Conservation (phyloP, 2,113 vertebrate genomes). For the Bufo bufo region DNA sequence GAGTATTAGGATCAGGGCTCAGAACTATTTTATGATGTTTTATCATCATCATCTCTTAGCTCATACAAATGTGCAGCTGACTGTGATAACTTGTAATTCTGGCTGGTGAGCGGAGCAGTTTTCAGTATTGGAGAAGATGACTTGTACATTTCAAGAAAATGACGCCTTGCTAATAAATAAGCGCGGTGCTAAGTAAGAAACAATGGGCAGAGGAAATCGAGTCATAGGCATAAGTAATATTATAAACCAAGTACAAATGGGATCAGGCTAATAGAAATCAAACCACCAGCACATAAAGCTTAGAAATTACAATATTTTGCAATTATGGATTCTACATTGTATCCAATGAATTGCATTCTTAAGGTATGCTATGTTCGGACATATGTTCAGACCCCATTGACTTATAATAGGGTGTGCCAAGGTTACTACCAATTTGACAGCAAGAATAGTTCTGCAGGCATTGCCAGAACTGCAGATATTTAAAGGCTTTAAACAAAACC, state of each 20-base stretch:
- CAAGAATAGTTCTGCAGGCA: no score
- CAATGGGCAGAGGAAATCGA: neutral
- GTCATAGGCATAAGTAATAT: neutral
- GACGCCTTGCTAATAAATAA: neutral
- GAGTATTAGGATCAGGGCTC: constrained; percentile 31
- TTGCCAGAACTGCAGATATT: no score
- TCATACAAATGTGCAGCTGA: constrained; percentile 17
- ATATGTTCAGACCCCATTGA: no score
- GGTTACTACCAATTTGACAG: no score
- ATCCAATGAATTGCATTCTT: no score
- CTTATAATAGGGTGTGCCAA: no score
- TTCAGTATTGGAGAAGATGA: constrained; percentile 15
- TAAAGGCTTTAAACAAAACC: no score
- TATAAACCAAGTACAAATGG: neutral
- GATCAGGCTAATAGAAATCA: neutral
- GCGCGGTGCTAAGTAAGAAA: neutral
- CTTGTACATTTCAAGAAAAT: neutral
- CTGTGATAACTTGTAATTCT: constrained; percentile 40
- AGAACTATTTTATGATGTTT: constrained; percentile 33
- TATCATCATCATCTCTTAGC: constrained; percentile 33
- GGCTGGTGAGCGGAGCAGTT: neutral
- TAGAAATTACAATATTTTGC: neutral
- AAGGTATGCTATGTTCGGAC: no score
- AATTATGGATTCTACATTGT: no score
- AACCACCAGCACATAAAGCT: neutral